phyloP scores from a whole-genome alignment of 2,113 vertebrate genomes.

The Bombycilla garrulus region DNA sequence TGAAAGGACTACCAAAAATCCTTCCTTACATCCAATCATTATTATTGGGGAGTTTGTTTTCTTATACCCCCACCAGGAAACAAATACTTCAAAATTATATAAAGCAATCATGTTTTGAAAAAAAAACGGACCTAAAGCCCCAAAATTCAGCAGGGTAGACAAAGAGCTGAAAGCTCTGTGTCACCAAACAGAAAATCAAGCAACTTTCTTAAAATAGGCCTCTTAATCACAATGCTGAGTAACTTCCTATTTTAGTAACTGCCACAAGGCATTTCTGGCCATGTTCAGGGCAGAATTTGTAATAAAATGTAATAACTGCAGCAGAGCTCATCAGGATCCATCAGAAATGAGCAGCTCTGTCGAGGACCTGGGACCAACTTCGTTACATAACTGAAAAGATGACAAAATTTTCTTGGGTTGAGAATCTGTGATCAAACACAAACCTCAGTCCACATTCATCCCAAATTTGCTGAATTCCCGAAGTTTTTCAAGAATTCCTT shows the following conservation, averaged over 20 bases:
- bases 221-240: neutral
- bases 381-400: neutral
- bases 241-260: neutral
- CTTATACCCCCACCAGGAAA: neutral
- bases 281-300: neutral
- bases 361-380: neutral
- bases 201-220: neutral
- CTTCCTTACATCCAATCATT: neutral
- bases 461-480: neutral
- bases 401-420: neutral
- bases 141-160: neutral
- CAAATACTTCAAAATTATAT: neutral
- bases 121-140: neutral
- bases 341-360: neutral
- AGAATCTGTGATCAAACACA: neutral
- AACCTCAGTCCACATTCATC: neutral
- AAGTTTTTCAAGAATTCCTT: neutral
- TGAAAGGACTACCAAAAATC: neutral
- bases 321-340: neutral
- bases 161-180: neutral
- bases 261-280: neutral
- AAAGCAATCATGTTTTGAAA: neutral
- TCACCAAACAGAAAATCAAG: neutral
- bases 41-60: accelerated
- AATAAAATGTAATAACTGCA: neutral